Evolutionary conservation across 2,797 vertebrate genomes (phyloP).

Genomic region (Chelidonichthys spinosus): DNA sequence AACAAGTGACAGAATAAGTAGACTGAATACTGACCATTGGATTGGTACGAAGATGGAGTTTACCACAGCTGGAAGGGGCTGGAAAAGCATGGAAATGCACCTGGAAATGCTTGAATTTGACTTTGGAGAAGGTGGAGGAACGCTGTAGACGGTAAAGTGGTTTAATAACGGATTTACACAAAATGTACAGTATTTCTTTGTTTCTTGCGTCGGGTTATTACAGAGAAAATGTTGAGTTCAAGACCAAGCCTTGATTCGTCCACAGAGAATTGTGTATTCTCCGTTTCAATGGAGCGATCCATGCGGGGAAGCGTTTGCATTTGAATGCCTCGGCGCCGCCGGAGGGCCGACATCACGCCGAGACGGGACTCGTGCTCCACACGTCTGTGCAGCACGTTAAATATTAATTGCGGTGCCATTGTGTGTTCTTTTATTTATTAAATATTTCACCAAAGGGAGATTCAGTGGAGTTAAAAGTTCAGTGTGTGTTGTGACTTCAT

Average conservation of each 20-base stretch:
- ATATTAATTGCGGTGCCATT: conserved; percentile 63
- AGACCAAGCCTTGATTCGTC: not conserved
- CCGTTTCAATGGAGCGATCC: conserved; percentile 36
- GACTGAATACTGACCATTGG: too few species aligned
- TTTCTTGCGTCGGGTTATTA: too few species aligned
- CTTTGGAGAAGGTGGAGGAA: too few species aligned
- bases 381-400: conserved; percentile 58
- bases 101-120: too few species aligned
- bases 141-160: too few species aligned
- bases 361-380: conserved; percentile 34
- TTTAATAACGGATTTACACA: too few species aligned
- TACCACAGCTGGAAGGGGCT: too few species aligned
- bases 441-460: conserved; percentile 47
- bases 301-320: conserved; percentile 35
- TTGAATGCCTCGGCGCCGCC: conserved; percentile 47
- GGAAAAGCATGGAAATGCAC: too few species aligned
- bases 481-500: conserved; percentile 46
- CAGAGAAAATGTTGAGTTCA: conserved; percentile 4
- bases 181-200: too few species aligned
- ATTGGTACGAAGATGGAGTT: too few species aligned
- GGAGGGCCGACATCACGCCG: conserved; percentile 57
- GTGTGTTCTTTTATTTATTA: conserved; percentile 70
- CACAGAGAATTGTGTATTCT: not conserved
- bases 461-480: conserved; percentile 61
- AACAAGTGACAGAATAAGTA: too few species aligned